A percentile compares a stretch with the other conserved stretches of the same genome.
Conservation (phyloP, 2,113 vertebrate genomes). For the Dryoscopus gambensis region DNA sequence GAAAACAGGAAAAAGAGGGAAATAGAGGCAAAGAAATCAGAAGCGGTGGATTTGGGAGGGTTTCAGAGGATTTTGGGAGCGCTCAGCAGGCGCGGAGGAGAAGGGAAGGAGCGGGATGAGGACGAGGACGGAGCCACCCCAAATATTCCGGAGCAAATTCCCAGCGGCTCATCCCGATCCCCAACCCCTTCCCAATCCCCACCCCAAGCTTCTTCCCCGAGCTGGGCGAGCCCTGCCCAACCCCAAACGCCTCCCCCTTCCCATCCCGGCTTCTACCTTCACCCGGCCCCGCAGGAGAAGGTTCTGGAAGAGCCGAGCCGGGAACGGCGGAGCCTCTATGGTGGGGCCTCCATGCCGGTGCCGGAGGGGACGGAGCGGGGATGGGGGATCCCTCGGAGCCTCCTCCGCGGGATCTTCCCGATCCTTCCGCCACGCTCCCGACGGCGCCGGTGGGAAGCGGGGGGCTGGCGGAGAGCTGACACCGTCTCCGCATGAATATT, state of each 20-base stretch:
- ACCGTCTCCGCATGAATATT: background rate
- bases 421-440: background rate
- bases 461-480: background rate
- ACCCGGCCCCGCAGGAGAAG: background rate
- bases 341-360: fast-evolving
- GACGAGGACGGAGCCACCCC: background rate
- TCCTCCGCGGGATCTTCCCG: background rate
- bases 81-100: fast-evolving
- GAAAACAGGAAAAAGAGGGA: background rate
- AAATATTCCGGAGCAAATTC: fast-evolving
- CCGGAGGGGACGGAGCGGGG: background rate
- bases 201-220: background rate
- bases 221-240: background rate
- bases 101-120: background rate
- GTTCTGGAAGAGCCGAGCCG: background rate
- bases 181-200: background rate
- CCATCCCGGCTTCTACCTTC: background rate
- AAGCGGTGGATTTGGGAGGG: background rate
- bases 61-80: background rate
- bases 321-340: background rate
- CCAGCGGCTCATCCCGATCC: fast-evolving
- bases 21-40: background rate
- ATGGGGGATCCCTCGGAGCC: background rate
- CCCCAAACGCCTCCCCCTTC: background rate
- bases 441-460: background rate